phyloP scores from a whole-genome alignment of 2,888 invertebrate genomes.

The Lepidocyrtoides sp. region DNA sequence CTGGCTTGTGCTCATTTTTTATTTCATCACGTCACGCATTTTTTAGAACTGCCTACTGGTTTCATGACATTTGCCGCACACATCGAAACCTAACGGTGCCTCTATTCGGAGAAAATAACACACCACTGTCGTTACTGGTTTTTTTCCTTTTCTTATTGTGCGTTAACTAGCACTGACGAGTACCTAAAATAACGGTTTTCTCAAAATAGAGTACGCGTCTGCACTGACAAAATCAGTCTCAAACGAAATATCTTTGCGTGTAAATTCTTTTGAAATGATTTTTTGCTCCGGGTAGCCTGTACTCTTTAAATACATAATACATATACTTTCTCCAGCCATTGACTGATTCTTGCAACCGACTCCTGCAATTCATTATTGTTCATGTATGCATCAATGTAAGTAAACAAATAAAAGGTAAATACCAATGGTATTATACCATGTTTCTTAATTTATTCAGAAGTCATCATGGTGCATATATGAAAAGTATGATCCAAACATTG shows the following conservation, averaged over 20 bases:
- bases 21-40: conserved; percentile 53
- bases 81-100: not conserved
- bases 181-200: not conserved
- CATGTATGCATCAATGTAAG: too few species aligned
- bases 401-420: too few species aligned
- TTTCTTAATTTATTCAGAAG: too few species aligned
- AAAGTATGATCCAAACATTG: too few species aligned
- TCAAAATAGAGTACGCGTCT: not conserved
- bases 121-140: not conserved
- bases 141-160: not conserved
- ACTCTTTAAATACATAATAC: too few species aligned
- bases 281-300: not conserved
- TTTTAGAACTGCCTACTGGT: not conserved
- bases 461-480: too few species aligned
- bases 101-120: not conserved
- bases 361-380: too few species aligned
- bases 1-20: not conserved
- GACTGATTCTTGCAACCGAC: conserved; percentile 27
- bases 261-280: conserved; percentile 21
- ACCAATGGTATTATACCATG: too few species aligned
- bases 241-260: conserved; percentile 40
- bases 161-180: not conserved
- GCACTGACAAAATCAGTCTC: not conserved
- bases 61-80: not conserved
- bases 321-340: conserved; percentile 37